Base-by-base conservation (phyloP, 2,113 vertebrate species). In the Mus spicilegus region DNA sequence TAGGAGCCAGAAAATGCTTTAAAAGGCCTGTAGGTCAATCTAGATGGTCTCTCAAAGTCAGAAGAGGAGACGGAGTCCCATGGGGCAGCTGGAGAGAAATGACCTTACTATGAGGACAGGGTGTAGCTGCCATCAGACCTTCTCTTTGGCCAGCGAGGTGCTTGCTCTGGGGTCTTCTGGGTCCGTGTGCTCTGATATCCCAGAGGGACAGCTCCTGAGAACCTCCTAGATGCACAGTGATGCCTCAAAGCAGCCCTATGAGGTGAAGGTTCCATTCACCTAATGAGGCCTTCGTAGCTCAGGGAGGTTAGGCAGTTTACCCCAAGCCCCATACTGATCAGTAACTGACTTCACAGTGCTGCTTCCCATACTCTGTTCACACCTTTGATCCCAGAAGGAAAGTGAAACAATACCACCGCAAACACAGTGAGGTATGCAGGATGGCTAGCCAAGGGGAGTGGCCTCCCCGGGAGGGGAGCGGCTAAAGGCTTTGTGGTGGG, bases 361-460 rank as follows among this genome's bases (percentile, higher is more conserved):
- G 12, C 69, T 3, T 58, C 65, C 33, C 30, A 6, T 9, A 20
- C 36, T 3, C 42, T 9, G 33, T 33, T n/a, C 76, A 33, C 0
- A 26, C 46, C 82, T 26, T 67, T 65, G 26, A 3, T 28, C 81
- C 78, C 49, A 42, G 73, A 54, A 0, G 8, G n/a, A 28, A 67
- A 54, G 77, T 7, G 6, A 54, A 4, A 13, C 11, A 24, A 26
- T 13, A 70, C 1, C 51, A 22, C 70, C 28, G 26, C 63, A 49
- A 49, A 49, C 0, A 1, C 20, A 8, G 24, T 0, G 4, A 54
- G 56, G 51, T 24, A 51, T 17, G 22, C 22, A 17, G 51, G 51
- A 36, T 67, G 49, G 30, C 5, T 3, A 14, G 6, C 4, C 2
- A 28, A 67, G 28, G 65, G 65, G 28, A 33, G 12, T 67, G 65